Conservation (phyloP, 2,797 vertebrate species). For the Yasuhikotakia modesta region DNA sequence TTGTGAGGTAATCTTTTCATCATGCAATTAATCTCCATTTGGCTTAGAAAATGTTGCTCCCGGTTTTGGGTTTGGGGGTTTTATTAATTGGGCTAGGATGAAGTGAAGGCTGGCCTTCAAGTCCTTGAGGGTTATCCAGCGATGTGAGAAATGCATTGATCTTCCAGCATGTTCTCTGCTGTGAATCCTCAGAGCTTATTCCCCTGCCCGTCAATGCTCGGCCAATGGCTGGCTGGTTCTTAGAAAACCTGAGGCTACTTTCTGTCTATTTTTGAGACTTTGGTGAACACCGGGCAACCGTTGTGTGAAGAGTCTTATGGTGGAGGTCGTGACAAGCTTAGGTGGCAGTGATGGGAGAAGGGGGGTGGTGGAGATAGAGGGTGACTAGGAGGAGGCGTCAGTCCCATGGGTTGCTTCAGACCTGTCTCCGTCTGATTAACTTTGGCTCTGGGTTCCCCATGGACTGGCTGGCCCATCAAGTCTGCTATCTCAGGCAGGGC, state of each 20-base stretch:
- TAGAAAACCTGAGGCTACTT: conserved; percentile 26
- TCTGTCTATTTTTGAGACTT: conserved; percentile 45
- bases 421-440: conserved; percentile 81
- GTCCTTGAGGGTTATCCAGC: background rate
- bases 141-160: conserved; percentile 5
- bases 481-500: conserved; percentile 73
- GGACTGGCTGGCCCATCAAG: conserved; percentile 76
- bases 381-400: conserved; percentile 54
- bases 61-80: conserved; percentile 4
- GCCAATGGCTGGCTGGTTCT: conserved; percentile 26
- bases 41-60: background rate
- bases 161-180: conserved; percentile 4
- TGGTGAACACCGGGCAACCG: conserved; percentile 53
- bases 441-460: conserved; percentile 70
- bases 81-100: conserved; percentile 40
- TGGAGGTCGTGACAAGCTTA: conserved; percentile 41
- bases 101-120: conserved; percentile 8
- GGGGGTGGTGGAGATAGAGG: conserved; percentile 2
- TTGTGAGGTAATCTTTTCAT: conserved; percentile 35
- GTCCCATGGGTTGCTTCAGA: conserved; percentile 72
- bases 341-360: conserved; percentile 7
- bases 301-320: conserved; percentile 59
- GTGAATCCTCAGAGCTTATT: conserved; percentile 12
- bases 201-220: conserved; percentile 5
- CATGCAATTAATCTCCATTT: conserved; percentile 36